Evolutionary conservation across 2,888 invertebrate genomes (phyloP).

Genomic region (Anthrax anthrax): DNA sequence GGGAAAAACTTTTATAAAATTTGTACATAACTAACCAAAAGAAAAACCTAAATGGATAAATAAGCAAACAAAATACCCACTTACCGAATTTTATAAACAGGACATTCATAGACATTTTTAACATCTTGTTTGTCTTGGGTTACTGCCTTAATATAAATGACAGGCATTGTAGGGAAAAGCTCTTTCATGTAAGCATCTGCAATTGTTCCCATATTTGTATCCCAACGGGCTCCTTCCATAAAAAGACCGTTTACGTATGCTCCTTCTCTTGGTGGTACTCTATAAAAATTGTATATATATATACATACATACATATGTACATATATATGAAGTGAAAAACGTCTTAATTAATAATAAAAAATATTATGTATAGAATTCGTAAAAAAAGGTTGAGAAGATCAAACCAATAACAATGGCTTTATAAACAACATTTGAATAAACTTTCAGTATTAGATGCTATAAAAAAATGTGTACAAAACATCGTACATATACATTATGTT

Average conservation of each 20-base stretch:
- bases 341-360: too few species aligned
- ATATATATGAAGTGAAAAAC: too few species aligned
- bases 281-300: slow-evolving; percentile 19
- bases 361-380: too few species aligned
- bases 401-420: too few species aligned
- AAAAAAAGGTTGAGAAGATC: too few species aligned
- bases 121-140: slow-evolving; percentile 81
- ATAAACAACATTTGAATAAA: too few species aligned
- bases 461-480: too few species aligned
- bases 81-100: slow-evolving; percentile 76
- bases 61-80: slow-evolving; percentile 7
- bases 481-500: too few species aligned
- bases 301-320: too few species aligned
- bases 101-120: slow-evolving; percentile 80
- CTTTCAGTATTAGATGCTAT: too few species aligned
- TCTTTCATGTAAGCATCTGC: slow-evolving; percentile 79
- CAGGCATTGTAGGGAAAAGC: slow-evolving; percentile 79
- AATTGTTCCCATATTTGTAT: slow-evolving; percentile 59
- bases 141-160: slow-evolving; percentile 73
- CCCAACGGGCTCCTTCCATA: slow-evolving; percentile 95
- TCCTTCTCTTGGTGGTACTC: slow-evolving; percentile 76
- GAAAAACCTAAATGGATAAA: slow-evolving; percentile 2
- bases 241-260: slow-evolving; percentile 77
- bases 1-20: not conserved
- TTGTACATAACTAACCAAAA: not conserved